These are phyloP conservation scores for Cantharis rustica DNA, from an alignment of 2,888 invertebrate species.

Conservation along the genomic window DNA sequence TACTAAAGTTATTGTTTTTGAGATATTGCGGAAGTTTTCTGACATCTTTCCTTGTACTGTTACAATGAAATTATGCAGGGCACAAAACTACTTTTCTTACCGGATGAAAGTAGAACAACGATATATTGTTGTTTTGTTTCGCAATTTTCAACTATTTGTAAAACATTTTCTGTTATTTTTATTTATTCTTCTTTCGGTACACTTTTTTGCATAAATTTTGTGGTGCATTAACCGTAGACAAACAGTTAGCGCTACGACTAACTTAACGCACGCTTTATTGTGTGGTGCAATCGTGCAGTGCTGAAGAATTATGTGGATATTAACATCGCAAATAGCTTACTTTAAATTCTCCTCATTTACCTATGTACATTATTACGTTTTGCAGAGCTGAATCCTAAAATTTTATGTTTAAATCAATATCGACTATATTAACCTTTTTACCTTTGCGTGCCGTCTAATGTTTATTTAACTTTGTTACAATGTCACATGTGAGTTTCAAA, in stretches of 20 bases:
- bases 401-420: background rate
- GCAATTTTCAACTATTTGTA: background rate
- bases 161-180: background rate
- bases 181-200: background rate
- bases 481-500: background rate
- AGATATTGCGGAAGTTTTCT: constrained; percentile 9
- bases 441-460: background rate
- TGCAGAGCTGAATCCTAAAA: background rate
- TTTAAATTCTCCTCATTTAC: background rate
- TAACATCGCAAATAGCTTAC: background rate
- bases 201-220: background rate
- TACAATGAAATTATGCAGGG: constrained; percentile 10
- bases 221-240: background rate
- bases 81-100: constrained; percentile 11
- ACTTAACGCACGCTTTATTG: background rate
- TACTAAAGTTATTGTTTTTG: background rate
- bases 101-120: constrained; percentile 4
- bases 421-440: background rate
- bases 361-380: background rate
- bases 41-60: background rate
- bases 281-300: background rate
- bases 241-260: background rate
- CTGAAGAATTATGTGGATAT: background rate
- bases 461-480: background rate
- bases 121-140: background rate